Percentiles rank a stretch among this genome's conserved stretches.
Evolutionary conservation across 23 tunicate genomes (phyloP).

Genomic region (Halocynthia roretzi): DNA sequence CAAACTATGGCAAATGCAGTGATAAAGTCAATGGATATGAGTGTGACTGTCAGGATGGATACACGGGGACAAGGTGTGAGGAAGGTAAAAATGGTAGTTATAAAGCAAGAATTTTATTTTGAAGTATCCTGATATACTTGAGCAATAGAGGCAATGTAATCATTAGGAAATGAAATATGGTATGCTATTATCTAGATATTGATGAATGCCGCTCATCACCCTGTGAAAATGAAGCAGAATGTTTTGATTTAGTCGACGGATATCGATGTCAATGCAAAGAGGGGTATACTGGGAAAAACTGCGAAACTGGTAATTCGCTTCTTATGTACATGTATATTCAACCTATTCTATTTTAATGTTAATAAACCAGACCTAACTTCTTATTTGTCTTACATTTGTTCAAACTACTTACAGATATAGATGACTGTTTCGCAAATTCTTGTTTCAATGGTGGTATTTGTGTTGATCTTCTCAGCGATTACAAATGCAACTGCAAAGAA

Average conservation of each 20-base stretch:
- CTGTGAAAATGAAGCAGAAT: background rate
- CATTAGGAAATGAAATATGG: background rate
- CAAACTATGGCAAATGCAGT: background rate
- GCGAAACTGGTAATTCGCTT: background rate
- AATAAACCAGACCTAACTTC: background rate
- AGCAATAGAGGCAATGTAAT: background rate
- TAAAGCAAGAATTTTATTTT: background rate
- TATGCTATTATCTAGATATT: background rate
- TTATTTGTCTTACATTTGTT: background rate
- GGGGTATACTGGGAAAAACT: background rate
- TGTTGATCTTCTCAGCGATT: slow-evolving; percentile 12
- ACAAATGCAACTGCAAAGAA: background rate
- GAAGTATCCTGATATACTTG: background rate
- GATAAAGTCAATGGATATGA: background rate
- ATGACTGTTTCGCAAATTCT: slow-evolving; percentile 13
- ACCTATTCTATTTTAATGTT: background rate
- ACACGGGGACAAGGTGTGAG: background rate
- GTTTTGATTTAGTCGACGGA: background rate
- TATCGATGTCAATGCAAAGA: background rate
- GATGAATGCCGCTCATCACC: background rate
- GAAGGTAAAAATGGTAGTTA: background rate
- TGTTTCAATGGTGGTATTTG: slow-evolving; percentile 61
- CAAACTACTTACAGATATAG: slow-evolving; percentile 2
- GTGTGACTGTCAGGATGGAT: background rate
- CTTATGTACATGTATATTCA: no score